A percentile compares a stretch with the other conserved stretches of the same genome.
Evolutionary conservation across 1,140 invertebrate genomes (phyloP).

Genomic region (Leucophenga varia): DNA sequence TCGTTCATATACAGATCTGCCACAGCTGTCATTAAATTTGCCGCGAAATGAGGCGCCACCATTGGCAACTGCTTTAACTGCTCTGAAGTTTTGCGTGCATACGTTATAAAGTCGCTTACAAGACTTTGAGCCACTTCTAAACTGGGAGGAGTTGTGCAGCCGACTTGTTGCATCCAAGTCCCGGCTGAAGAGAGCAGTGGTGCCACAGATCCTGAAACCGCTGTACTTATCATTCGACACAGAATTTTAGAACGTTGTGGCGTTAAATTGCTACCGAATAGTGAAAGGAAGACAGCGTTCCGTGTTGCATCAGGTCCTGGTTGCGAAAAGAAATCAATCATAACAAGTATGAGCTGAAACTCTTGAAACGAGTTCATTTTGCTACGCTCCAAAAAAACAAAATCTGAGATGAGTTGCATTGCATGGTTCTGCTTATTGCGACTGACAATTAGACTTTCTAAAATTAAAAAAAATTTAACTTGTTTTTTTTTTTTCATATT

Average conservation of each 20-base stretch:
- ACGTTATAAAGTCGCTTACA: conserved; percentile 76
- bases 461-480: conserved; percentile 10
- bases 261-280: conserved; percentile 72
- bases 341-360: conserved; percentile 72
- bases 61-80: conserved; percentile 68
- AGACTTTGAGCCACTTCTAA: conserved; percentile 72
- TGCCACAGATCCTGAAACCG: conserved; percentile 71
- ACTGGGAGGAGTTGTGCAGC: conserved; percentile 72
- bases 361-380: conserved; percentile 68
- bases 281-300: conserved; percentile 77
- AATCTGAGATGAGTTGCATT: conserved; percentile 78
- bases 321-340: conserved; percentile 73
- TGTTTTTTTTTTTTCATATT: not conserved
- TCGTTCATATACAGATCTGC: conserved; percentile 72
- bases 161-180: conserved; percentile 82
- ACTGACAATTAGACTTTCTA: conserved; percentile 38
- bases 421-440: conserved; percentile 58
- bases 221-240: conserved; percentile 76
- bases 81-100: conserved; percentile 67
- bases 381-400: conserved; percentile 77
- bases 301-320: conserved; percentile 70
- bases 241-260: conserved; percentile 69
- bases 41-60: conserved; percentile 70
- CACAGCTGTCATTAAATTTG: conserved; percentile 77
- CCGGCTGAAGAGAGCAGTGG: conserved; percentile 73